Base-by-base conservation (phyloP, 2,888 invertebrate genomes). In the Crematogaster levior region DNA sequence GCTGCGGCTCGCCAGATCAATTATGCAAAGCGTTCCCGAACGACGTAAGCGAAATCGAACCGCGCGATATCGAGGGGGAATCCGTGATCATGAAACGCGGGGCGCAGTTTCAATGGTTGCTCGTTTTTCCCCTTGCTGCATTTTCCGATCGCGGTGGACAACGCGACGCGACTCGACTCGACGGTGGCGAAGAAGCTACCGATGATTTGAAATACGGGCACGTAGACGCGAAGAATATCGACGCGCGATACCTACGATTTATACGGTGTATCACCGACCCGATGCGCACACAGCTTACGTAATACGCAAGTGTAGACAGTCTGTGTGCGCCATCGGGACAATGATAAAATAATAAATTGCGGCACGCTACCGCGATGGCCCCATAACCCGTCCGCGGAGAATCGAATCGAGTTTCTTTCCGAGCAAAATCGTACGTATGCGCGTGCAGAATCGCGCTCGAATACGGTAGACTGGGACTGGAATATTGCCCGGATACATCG, bases 281-380 rank as follows among this genome's bases (percentile, higher is more conserved):
- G 53, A 5, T 18, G 15, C 37, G n/a, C 24, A 18, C 43, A 37
- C 75, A 9, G 21, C 61, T 53, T 53, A 48, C 46, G 21, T 15
- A 3, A 40, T 37, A 7, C 60, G 21, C 24, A n/a, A 24, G 63
- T 30, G 72, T 66, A 48, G 53, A 63, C 24, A 65, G n/a, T 56
- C 18, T 53, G 72, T 77, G 66, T 48, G 65, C 82, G 56, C 82
- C 61, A 74, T 77, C 79, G 48, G 86, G 37, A 86, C 84, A 84
- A 86, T 86, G 86, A 86, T 86, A 86, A 86, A 86, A 86, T 86
- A 86, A 86, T 86, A 86, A 86, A 86, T 86, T 86, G 82, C 82
- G 40, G 18, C 43, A 56, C 60, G 51, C 84, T 46, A 56, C 30
- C 51, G 30, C 68, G 43, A 68, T 48, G 83, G 15, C 27, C 73